These are phyloP conservation scores for Pangasius macronema DNA, from an alignment of 2,797 vertebrate genomes.

Conservation along the genomic window DNA sequence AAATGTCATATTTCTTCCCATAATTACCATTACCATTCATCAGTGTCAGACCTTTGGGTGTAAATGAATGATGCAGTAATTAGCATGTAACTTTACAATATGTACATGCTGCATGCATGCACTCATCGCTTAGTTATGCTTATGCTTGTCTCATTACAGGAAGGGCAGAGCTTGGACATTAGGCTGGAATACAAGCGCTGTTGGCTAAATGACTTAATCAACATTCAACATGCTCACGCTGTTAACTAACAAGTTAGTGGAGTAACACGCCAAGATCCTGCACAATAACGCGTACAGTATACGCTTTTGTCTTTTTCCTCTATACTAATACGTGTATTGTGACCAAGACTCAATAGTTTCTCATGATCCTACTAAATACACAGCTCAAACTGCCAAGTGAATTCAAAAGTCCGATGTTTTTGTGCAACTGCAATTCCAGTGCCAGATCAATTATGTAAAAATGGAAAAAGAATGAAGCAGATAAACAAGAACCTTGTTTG, in stretches of 20 bases:
- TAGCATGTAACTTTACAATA: conserved; percentile 4
- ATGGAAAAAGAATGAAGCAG: background rate
- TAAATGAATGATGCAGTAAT: conserved; percentile 3
- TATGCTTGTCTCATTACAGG: background rate
- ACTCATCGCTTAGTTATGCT: background rate
- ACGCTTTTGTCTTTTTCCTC: background rate
- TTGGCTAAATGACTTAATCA: background rate
- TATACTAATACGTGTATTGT: conserved; percentile 19
- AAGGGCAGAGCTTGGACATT: background rate
- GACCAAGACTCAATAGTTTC: conserved; percentile 18
- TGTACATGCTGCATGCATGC: background rate
- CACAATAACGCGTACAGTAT: background rate
- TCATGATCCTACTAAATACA: conserved; percentile 18
- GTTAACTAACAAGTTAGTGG: background rate
- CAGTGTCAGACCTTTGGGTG: background rate
- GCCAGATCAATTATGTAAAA: conserved; percentile 46
- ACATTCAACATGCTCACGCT: background rate
- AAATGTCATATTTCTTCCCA: background rate
- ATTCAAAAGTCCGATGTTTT: background rate
- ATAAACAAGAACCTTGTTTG: conserved; percentile 8
- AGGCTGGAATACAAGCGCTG: background rate
- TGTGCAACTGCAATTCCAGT: conserved; percentile 33
- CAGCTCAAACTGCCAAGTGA: conserved; percentile 22
- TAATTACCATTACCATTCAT: conserved; percentile 25
- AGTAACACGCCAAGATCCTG: background rate